Base-by-base conservation (phyloP, 2,797 vertebrate species). In the Halcyon badia region DNA sequence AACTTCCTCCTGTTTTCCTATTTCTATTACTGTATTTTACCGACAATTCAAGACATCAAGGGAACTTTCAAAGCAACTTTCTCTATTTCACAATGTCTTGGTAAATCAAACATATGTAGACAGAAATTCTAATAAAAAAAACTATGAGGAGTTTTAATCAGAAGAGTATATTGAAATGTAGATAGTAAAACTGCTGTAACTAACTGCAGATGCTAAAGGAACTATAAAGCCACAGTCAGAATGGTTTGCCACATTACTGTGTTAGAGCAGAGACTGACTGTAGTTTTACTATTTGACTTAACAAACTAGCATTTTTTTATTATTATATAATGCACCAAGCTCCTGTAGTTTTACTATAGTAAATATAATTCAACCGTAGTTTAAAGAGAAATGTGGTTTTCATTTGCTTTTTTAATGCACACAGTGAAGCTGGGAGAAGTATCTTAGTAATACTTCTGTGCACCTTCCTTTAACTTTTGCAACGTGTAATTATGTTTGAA, bases 151-250 rank as follows among this genome's bases (percentile, higher is more conserved):
- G 82, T 97, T 98, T 98, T 97, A 98, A 98, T 98, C 97, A 97
- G 96, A 97, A 96, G 90, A 97, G 92, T 94, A 95, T 98, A 98
- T 98, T 98, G 98, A 98, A 87, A 94, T 54, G 88, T 77, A 97
- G 97, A 98, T 95, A 97, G 95, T 98, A 98, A 98, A 98, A 95
- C 96, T 78, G 76, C 88, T 2, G 5, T 98, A 98, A 98, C 94
- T 95, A 97, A 94, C 90, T 97, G 80, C 98, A 98, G 97, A 98
- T 98, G 98, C 94, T 95, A 70, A 96, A 95, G 88, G 92, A 94
- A 82, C 97, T 93, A 96, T 97, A 98, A 98, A 98, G 79, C 41
- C 5, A 2, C 70, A 92, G 92, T 94, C 96, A 91, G 60, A 75
- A 26, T 51, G 56, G 66, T 57, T 95, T 88, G 65, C 93, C 80